phyloP scores from a whole-genome alignment of 2,113 vertebrate genomes.

The Pygathrix nemaeus region DNA sequence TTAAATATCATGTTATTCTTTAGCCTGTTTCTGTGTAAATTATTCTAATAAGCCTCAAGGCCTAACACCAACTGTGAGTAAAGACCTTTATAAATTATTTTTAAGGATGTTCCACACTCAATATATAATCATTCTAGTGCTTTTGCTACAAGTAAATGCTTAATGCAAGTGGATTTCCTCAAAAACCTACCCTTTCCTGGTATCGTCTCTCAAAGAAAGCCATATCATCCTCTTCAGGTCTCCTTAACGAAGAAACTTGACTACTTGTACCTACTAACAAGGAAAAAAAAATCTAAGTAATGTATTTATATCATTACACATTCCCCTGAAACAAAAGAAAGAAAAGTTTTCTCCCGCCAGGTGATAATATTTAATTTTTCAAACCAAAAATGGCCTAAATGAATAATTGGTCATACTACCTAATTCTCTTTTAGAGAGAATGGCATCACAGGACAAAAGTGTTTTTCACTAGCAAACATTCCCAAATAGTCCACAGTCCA shows the following conservation, averaged over 20 bases:
- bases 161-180: not conserved
- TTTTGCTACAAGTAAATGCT: constrained; percentile 27
- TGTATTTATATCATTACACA: not conserved
- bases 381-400: constrained; percentile 30
- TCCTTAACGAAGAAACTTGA: constrained; percentile 76
- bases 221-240: constrained; percentile 84
- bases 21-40: constrained; percentile 44
- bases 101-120: not conserved
- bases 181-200: constrained; percentile 84
- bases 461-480: constrained; percentile 25
- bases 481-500: not conserved
- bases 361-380: constrained; percentile 29
- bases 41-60: not conserved
- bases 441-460: constrained; percentile 19
- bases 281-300: constrained; percentile 6
- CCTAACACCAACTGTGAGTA: not conserved
- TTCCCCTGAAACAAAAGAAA: not conserved
- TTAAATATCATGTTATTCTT: not conserved
- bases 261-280: constrained; percentile 74
- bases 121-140: not conserved
- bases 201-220: constrained; percentile 87
- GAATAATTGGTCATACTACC: not conserved
- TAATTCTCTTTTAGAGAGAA: constrained; percentile 20
- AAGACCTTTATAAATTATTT: constrained; percentile 16
- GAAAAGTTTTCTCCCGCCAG: not conserved